Evolutionary conservation across 1,140 invertebrate genomes (phyloP), one percentile per base, ranked within the genome.

Genomic region (Myzus persicae): DNA sequence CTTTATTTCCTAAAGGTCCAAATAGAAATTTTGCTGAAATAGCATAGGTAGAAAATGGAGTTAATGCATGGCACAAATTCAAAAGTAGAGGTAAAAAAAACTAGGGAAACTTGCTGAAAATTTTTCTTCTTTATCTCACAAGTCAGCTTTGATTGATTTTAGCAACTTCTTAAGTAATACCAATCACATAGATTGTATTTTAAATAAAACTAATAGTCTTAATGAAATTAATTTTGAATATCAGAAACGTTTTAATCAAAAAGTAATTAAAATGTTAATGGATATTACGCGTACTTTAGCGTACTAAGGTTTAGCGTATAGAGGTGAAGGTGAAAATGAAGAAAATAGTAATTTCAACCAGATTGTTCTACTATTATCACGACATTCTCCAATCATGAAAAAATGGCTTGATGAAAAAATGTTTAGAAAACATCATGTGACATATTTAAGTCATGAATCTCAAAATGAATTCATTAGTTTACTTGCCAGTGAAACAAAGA

Each of bases 401-500:
- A 54, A n/a, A 11, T 90, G 40, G 93, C 14, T 93, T 7, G 59
- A 89, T 44, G 51, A 90, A 5, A 93, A 40, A 90, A 20, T 0
- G 31, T 67, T 67, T 89, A 1, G 87, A 31, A 31, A 40, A 89
- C 42, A 93, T 85, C 38, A 88, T 76, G 26, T 46, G 38, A 82
- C 87, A 36, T 93, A 93, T 90, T 6, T 93, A 4, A 90, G 93
- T 89, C 85, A 44, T 38, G 85, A 88, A 24, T 93, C 93, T 2
- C 87, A 93, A 59, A 93, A 93, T 81, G 51, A 93, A 24, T 93
- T 89, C 46, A 87, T 93, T 42, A 2, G 67, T 8, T 59, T 93
- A 46, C 40, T 93, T 31, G 20, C 22, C 6, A 22, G 14, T 88
- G 84, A 87, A 88, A 20, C 42, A 22, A 51, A 46, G 24, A 36